These are phyloP conservation scores for Dione juno DNA, from an alignment of 2,888 invertebrate genomes.

Conservation along the genomic window DNA sequence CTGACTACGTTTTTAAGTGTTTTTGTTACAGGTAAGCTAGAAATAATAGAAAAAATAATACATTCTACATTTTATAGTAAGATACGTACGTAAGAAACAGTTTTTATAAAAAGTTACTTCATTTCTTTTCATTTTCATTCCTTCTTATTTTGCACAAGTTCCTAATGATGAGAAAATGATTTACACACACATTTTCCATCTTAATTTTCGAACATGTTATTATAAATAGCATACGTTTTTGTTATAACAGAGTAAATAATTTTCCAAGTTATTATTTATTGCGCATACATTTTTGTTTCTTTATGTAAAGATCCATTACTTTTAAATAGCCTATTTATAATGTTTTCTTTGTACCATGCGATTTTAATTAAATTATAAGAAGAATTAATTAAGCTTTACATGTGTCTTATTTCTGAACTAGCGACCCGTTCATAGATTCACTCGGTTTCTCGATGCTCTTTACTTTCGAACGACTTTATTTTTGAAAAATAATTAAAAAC, in stretches of 20 bases:
- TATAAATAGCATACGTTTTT: neutral
- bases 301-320: neutral
- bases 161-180: slow-evolving; percentile 13
- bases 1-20: slow-evolving; percentile 78
- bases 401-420: neutral
- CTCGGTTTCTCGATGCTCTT: too few relatives aligned
- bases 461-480: too few relatives aligned
- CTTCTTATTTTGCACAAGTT: slow-evolving; percentile 11
- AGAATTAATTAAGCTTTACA: too few relatives aligned
- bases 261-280: neutral
- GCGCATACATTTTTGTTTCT: neutral
- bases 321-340: neutral
- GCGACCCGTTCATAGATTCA: too few relatives aligned
- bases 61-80: slow-evolving; percentile 16
- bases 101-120: slow-evolving; percentile 14
- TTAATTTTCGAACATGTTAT: neutral
- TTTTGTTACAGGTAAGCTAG: slow-evolving; percentile 72
- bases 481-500: too few relatives aligned
- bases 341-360: neutral
- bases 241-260: neutral
- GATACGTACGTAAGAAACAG: neutral
- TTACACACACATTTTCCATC: neutral
- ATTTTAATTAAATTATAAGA: too few relatives aligned
- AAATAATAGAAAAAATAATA: neutral
- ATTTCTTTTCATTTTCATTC: neutral